Base-by-base conservation (phyloP, 2,888 invertebrate genomes). In the Exephanes ischioxanthus region DNA sequence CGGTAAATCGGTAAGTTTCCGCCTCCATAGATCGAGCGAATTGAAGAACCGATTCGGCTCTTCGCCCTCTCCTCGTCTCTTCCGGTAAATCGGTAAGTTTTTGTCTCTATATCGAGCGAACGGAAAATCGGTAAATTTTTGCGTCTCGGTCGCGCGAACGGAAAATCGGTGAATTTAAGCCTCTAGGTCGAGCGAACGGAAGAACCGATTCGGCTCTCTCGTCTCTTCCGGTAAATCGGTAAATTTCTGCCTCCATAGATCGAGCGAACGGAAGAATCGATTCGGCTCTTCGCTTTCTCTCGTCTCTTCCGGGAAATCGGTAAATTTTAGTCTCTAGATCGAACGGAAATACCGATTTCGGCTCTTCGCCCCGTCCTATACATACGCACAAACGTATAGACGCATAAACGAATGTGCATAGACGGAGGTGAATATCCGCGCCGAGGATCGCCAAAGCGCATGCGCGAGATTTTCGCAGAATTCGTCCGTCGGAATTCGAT, bases 401-500 rank as follows among this genome's bases (percentile, higher is more conserved):
- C 19, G n/a, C 14, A 41, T 19, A 6, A 30, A 6, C 22, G 30
- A 0, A 3, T 30, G 14, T 55, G 55, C 45, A 41, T 41, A 7
- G 37, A 41, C 19, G 83, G 71, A 83, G 66, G 82, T 85, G 85
- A 85, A 79, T 80, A 79, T 16, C 33, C 73, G 48, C 26, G 86
- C 86, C 80, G 78, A 86, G 76, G 79, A 66, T 81, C 53, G 37
- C 79, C 82, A 84, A 22, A 55, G 41, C 70, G 55, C 70, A 55
- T 45, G 63, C 71, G 63, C 66, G 63, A 51, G 41, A 68, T 83
- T 90, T 91, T 91, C 89, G 89, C 88, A 87, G 92, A 92, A 92
- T 91, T 91, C 89, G 90, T 91, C 92, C 91, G 61, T 71, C 66
- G 70, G 92, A 92, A 92, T 91, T 91, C 89, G 90, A 91, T 92